Base-by-base conservation (phyloP, 1,140 invertebrate species). In the Drosophila auraria region DNA sequence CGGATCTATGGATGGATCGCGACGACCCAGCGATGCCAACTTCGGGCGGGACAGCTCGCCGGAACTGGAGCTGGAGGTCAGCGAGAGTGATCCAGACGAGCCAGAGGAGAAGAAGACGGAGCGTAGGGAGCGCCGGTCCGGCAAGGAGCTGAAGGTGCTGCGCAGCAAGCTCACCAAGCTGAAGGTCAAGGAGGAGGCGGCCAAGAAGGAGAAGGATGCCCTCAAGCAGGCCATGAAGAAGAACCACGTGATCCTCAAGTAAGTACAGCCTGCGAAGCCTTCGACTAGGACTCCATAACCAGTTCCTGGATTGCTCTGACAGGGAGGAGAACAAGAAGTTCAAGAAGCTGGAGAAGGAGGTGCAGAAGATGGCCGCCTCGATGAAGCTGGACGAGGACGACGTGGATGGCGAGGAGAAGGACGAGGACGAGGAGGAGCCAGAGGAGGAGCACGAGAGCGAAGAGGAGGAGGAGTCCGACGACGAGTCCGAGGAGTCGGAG, bases 361-460 rank as follows among this genome's bases (percentile, higher is more conserved):
- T 97, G 5, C 96, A 97, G 80, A 97, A 97, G 93, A 97, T 98
- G 97, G 97, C 97, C 0, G 96, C 95, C 17, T 94, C 97, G 64
- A 96, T 97, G 95, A 96, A 96, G 68, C 96, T 97, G 78, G 94
- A 94, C 4, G 96, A 96, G 14, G 96, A 96, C n/a, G 96, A 96
- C 5, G 95, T 96, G 15, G 95, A 95, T 40, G 95, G 95, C 47
- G 95, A 96, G 49, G 95, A 96, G 69, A 94, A 94, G 42, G 83
- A 83, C 23, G 87, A 95, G 25, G 95, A 96, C 68, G 95, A 95
- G 68, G 94, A 95, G 70, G 94, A 94, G 69, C 94, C 94, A 62
- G 95, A 96, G 65, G 95, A 95, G 80, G 86, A 76, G 27, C 50
- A 78, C 8, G 86, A 94, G 94, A 51, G 94, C 94, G 63, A 95